phyloP scores from a whole-genome alignment of 1,140 invertebrate genomes.

The Mycetomoellerius zeteki region DNA sequence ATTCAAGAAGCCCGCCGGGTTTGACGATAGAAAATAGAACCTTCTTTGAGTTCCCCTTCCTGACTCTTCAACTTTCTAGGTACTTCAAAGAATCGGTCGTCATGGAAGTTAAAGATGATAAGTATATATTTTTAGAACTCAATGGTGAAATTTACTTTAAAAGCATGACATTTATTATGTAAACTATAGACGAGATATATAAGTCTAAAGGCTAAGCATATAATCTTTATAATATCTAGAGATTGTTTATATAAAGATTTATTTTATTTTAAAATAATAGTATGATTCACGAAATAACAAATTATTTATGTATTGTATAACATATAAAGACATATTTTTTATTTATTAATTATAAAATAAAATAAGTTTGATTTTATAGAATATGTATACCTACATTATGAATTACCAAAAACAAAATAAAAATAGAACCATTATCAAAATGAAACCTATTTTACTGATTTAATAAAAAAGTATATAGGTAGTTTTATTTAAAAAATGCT shows the following conservation, averaged over 20 bases:
- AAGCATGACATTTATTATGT: conserved; percentile 31
- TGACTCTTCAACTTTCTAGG: conserved; percentile 27
- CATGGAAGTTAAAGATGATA: conserved; percentile 45
- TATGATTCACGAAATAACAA: background rate
- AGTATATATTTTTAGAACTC: conserved; percentile 52
- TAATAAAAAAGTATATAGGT: background rate
- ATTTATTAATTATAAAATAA: background rate
- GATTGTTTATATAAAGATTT: background rate
- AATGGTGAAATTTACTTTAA: background rate
- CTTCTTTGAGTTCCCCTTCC: conserved; percentile 21
- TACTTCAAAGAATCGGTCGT: conserved; percentile 34
- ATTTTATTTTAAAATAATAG: background rate
- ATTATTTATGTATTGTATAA: conserved; percentile 1
- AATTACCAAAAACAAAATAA: background rate
- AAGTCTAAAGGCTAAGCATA: background rate
- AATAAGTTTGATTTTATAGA: background rate
- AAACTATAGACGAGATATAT: background rate
- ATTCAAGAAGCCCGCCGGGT: conserved; percentile 20
- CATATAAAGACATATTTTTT: background rate
- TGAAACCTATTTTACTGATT: background rate
- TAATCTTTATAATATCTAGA: background rate
- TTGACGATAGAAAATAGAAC: conserved; percentile 53
- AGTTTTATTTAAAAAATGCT: too few species aligned
- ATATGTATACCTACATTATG: background rate
- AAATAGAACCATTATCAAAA: background rate